Conservation (phyloP, 2,888 invertebrate genomes). For the Catocala sponsa region DNA sequence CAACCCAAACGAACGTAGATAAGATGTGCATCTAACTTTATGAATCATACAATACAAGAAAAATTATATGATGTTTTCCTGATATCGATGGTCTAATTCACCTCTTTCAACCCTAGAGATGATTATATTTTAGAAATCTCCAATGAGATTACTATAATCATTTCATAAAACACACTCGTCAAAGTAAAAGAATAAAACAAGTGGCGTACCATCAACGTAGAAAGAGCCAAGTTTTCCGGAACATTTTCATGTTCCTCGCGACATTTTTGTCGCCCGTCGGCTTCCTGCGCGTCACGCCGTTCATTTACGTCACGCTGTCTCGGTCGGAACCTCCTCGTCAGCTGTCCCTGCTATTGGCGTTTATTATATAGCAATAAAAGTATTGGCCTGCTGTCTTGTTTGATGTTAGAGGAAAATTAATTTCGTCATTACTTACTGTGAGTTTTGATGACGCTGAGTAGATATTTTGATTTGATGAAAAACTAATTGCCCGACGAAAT, state of each 20-base stretch:
- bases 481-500: too few relatives aligned
- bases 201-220: not conserved
- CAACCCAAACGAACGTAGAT: too few relatives aligned
- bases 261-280: not conserved
- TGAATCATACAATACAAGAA: too few relatives aligned
- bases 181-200: not conserved
- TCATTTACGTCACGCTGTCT: conserved; percentile 17
- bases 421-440: not conserved
- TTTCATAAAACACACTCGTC: not conserved
- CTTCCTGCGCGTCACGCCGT: conserved; percentile 5
- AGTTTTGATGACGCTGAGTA: too few relatives aligned
- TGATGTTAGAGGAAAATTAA: not conserved
- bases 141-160: not conserved
- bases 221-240: not conserved
- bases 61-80: too few relatives aligned
- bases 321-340: conserved; percentile 30
- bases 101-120: too few relatives aligned
- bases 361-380: conserved; percentile 10
- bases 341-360: conserved; percentile 23
- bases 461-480: too few relatives aligned
- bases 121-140: too few relatives aligned
- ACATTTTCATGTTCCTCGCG: conserved; percentile 1
- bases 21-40: too few relatives aligned
- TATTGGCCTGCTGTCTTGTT: not conserved
- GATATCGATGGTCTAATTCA: too few relatives aligned